These are phyloP conservation scores for Theonella swinhoei DNA, from an alignment of 37 sponge, comb jelly and placozoan species.

Conservation along the genomic window DNA sequence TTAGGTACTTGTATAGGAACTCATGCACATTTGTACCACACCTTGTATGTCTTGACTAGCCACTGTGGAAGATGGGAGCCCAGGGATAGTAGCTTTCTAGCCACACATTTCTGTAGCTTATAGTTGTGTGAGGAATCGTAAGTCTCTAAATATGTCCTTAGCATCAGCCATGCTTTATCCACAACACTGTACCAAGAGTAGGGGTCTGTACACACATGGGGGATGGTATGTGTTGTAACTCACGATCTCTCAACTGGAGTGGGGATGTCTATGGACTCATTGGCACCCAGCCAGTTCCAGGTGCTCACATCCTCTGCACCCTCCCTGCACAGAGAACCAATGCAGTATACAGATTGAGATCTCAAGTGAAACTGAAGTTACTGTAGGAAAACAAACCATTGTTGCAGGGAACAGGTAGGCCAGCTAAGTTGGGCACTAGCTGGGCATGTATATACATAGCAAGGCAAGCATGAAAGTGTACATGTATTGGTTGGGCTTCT, in stretches of 20 bases:
- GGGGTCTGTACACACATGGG: not conserved
- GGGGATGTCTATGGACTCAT: constrained; percentile 13
- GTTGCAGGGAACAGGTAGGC: no score
- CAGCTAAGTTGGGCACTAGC: no score
- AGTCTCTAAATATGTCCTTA: constrained; percentile 13
- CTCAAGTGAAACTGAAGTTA: no score
- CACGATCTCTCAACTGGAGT: not conserved
- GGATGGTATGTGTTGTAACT: not conserved
- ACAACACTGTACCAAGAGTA: constrained; percentile 25
- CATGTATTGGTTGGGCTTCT: no score
- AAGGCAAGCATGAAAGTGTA: no score
- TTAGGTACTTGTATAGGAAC: no score
- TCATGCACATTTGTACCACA: no score
- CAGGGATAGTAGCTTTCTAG: constrained; percentile 53
- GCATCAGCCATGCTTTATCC: constrained; percentile 60
- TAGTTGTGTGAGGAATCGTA: not conserved
- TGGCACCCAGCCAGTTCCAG: constrained; percentile 60
- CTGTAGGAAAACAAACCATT: no score
- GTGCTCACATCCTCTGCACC: constrained; percentile 11
- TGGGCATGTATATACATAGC: no score
- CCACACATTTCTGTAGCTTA: constrained; percentile 48
- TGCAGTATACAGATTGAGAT: not conserved
- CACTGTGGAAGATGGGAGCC: constrained; percentile 60
- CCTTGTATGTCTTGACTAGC: constrained; percentile 64
- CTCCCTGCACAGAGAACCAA: not conserved